Evolutionary conservation across 2,797 vertebrate genomes (phyloP), one percentile per base, ranked within the genome.

Genomic region (Apogon talboti): DNA sequence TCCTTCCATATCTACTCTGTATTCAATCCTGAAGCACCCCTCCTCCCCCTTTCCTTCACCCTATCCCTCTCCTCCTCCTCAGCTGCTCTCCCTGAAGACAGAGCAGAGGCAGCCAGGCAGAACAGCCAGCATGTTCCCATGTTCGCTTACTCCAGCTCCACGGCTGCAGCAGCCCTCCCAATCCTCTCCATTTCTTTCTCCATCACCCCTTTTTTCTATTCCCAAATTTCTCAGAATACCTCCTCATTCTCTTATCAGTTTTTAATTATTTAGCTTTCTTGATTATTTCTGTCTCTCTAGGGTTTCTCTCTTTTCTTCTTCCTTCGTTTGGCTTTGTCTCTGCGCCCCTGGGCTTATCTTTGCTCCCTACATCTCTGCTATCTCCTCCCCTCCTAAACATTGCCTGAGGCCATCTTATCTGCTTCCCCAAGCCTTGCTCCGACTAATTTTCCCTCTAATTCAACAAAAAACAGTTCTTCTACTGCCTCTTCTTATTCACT

Each of bases 71-170:
- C 79, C 77, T 91, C 78, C 87, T 91, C 78, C 87, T 91, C 85
- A 89, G 87, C 91, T 86, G 82, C 87, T 82, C 80, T 89, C 86
- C 89, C 89, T 83, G 86, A 84, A 92, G 91, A 90, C 86, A 87
- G 74, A 86, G 82, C 79, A 68, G 86, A 84, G 72, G 84, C 90
- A 88, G 76, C 83, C 87, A 89, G 83, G 90, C 91, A 92, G 88
- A 91, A 91, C 87, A 88, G 84, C 86, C 86, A 83, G 78, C 79
- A 82, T 89, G 89, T 85, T 87, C 80, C 64, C 73, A 81, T 79
- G 78, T 83, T 77, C 79, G 66, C 52, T 62, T 63, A 67, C 62
- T 74, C 59, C 74, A 58, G 71, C 63, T 78, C 81, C 69, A 63
- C 14, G 44, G 59, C 53, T 78, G 61, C 71, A 67, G 70, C 71